These are phyloP conservation scores for Aurelia coerulea DNA, from an alignment of 30 jellyfish, hydroid and myxozoan genomes.

Conservation along the genomic window DNA sequence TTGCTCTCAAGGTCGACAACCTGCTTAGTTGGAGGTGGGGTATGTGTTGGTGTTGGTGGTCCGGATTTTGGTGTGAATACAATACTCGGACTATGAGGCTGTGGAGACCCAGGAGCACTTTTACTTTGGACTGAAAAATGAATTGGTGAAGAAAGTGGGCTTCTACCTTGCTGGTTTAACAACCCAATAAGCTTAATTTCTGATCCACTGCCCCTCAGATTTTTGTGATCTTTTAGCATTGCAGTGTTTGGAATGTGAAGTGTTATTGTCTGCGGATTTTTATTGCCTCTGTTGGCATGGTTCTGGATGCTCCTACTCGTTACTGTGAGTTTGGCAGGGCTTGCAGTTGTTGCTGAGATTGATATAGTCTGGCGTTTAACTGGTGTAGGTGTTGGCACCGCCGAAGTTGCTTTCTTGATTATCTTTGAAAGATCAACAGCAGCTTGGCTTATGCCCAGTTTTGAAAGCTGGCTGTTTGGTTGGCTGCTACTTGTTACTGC, in stretches of 20 bases:
- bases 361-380: constrained; percentile 10
- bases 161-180: constrained; percentile 61
- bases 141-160: constrained; percentile 72
- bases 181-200: constrained; percentile 70
- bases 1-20: not conserved
- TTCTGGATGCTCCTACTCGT: constrained; percentile 57
- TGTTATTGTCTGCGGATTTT: constrained; percentile 68
- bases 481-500: not conserved
- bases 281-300: constrained; percentile 3
- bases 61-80: constrained; percentile 50
- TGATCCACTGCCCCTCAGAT: constrained; percentile 40
- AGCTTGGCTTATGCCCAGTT: not conserved
- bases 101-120: constrained; percentile 82
- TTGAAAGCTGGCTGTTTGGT: not conserved
- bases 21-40: not conserved
- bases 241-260: constrained; percentile 71
- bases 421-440: constrained; percentile 2
- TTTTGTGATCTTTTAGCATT: constrained; percentile 56
- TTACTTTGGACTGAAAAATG: constrained; percentile 69
- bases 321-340: constrained; percentile 62
- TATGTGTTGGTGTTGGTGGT: constrained; percentile 36
- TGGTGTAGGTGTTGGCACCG: constrained; percentile 12
- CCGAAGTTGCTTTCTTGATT: not conserved
- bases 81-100: constrained; percentile 55
- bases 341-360: constrained; percentile 3